Evolutionary conservation across 2,113 vertebrate genomes (phyloP).

Genomic region (Nannospalax galili): DNA sequence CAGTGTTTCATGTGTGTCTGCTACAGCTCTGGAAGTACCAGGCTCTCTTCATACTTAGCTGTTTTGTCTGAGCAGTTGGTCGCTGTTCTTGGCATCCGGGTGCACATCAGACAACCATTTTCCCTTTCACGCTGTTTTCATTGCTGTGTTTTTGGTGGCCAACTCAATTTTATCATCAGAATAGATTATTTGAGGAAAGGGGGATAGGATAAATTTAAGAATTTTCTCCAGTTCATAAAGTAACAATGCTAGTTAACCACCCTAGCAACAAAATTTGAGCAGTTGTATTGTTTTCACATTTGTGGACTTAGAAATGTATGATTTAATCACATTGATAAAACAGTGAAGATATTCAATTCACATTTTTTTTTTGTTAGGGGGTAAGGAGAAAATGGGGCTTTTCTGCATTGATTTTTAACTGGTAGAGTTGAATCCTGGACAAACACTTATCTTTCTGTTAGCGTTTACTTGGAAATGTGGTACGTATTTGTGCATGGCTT

Average conservation of each 20-base stretch:
- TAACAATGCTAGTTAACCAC: constrained; percentile 8
- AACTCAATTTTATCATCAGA: constrained; percentile 52
- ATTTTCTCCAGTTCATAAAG: constrained; percentile 37
- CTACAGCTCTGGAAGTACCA: rapidly evolving
- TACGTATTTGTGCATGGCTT: constrained; percentile 69
- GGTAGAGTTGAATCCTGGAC: background rate
- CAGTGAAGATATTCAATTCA: background rate
- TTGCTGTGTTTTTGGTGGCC: constrained; percentile 38
- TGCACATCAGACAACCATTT: background rate
- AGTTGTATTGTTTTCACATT: constrained; percentile 1
- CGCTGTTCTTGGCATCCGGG: background rate
- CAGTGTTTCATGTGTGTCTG: background rate
- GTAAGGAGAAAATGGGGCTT: constrained; percentile 12
- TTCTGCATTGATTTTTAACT: constrained; percentile 57
- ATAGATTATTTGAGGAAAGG: constrained; percentile 61
- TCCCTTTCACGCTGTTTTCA: background rate
- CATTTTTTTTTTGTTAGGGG: constrained; percentile 25
- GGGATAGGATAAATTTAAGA: constrained; percentile 46
- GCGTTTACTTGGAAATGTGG: constrained; percentile 71
- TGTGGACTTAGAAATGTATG: constrained; percentile 57
- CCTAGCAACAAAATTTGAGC: background rate
- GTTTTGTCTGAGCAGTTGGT: background rate
- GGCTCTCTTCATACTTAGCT: background rate
- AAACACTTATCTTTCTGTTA: constrained; percentile 62
- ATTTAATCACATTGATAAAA: constrained; percentile 58